These are phyloP conservation scores for Drosophila phalerata DNA, from an alignment of 2,888 invertebrate species.

Conservation along the genomic window DNA sequence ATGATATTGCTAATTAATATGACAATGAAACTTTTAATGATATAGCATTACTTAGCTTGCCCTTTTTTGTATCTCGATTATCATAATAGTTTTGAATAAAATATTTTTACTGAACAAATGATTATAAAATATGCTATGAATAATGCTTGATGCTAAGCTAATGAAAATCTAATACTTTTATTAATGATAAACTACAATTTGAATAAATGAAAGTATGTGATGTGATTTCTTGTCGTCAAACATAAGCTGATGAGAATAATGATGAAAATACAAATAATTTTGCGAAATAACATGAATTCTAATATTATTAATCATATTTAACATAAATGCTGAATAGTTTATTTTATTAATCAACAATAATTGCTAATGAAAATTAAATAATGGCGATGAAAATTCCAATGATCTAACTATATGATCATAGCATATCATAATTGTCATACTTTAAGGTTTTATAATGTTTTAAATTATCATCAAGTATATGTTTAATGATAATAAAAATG, in stretches of 20 bases:
- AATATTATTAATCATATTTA: not conserved
- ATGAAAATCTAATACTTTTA: no score
- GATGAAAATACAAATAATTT: slow-evolving; percentile 5
- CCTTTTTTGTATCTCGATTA: no score
- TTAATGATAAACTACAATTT: no score
- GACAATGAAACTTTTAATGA: not conserved
- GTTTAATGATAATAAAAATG: not conserved
- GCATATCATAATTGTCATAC: not conserved
- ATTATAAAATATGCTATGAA: no score
- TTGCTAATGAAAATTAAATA: not conserved
- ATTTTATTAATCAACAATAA: not conserved
- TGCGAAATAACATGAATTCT: not conserved
- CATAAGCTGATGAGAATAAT: not conserved
- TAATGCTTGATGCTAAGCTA: no score
- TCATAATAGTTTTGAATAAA: no score
- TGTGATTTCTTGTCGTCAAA: no score
- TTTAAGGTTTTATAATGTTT: not conserved
- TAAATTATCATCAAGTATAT: not conserved
- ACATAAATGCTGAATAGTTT: not conserved
- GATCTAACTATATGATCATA: not conserved
- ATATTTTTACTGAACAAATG: no score
- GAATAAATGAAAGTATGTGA: no score
- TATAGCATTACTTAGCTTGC: no score
- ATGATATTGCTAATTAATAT: not conserved
- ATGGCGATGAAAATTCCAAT: slow-evolving; percentile 5